Evolutionary conservation across 2,797 vertebrate species (phyloP).

Genomic region (Peromyscus nudipes): DNA sequence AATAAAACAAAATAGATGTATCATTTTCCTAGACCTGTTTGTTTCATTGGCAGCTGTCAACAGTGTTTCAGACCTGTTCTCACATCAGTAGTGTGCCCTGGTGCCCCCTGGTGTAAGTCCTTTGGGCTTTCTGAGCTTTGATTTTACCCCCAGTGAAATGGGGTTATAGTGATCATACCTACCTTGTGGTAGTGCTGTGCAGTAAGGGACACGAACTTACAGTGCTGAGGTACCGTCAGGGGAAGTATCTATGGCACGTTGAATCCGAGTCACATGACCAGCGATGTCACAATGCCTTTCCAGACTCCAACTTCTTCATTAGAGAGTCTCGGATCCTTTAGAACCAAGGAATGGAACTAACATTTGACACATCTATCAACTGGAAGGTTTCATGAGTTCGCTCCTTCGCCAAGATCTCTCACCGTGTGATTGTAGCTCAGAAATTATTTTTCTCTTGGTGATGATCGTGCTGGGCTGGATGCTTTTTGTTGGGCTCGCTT

Average conservation of each 20-base stretch:
- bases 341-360: slow-evolving; percentile 68
- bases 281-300: slow-evolving; percentile 79
- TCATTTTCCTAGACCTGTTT: neutral
- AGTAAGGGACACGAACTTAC: neutral
- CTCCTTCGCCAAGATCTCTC: slow-evolving; percentile 63
- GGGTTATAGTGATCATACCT: neutral
- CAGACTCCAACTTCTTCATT: slow-evolving; percentile 30
- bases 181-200: neutral
- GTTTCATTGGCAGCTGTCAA: neutral
- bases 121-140: neutral
- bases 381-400: slow-evolving; percentile 64
- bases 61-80: neutral
- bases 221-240: neutral
- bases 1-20: neutral
- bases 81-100: neutral
- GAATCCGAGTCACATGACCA: neutral
- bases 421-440: slow-evolving; percentile 33
- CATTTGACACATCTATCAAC: slow-evolving; percentile 47
- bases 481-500: slow-evolving; percentile 79
- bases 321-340: slow-evolving; percentile 50
- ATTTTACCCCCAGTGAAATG: slow-evolving; percentile 33
- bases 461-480: slow-evolving; percentile 83
- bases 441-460: slow-evolving; percentile 61
- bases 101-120: neutral
- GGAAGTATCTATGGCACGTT: neutral